Percentiles rank a stretch among this genome's conserved stretches.
These are phyloP conservation scores for Bombus waltoni DNA, from an alignment of 1,140 invertebrate species.

Conservation along the genomic window DNA sequence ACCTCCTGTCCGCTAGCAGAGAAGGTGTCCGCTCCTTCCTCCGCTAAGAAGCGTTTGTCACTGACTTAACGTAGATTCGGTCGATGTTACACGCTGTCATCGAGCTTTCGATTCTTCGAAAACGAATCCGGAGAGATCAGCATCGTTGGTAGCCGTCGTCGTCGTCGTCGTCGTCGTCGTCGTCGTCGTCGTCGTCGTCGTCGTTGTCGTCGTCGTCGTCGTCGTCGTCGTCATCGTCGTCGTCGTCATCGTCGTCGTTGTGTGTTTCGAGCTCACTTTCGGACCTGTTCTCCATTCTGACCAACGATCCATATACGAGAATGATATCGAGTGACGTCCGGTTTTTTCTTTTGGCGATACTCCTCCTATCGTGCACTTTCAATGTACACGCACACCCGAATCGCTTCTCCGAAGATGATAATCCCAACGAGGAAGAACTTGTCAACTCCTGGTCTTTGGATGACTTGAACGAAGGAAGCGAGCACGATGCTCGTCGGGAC, in stretches of 20 bases:
- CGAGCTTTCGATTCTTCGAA: not conserved
- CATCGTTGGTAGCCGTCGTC: not conserved
- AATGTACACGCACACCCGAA: constrained; percentile 14
- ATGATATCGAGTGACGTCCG: constrained; percentile 26
- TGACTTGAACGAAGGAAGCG: constrained; percentile 14
- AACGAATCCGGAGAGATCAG: not conserved
- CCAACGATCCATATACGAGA: not conserved
- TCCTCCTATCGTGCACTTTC: constrained; percentile 4
- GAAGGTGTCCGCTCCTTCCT: constrained; percentile 32
- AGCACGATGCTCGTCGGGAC: constrained; percentile 4
- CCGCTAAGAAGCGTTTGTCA: constrained; percentile 5
- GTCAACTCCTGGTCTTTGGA: constrained; percentile 10
- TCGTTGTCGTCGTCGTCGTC: not conserved
- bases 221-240: no score
- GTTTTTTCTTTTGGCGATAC: constrained; percentile 16
- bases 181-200: not conserved
- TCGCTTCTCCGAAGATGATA: not conserved
- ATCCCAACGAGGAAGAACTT: not conserved
- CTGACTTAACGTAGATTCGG: not conserved
- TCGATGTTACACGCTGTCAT: constrained; percentile 23
- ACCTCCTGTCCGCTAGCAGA: constrained; percentile 38
- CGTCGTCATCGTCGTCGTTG: not conserved
- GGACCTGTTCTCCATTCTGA: not conserved
- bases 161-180: not conserved
- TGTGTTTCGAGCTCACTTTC: not conserved